Conservation (phyloP, 2,113 vertebrate genomes). For the Canis aureus region DNA sequence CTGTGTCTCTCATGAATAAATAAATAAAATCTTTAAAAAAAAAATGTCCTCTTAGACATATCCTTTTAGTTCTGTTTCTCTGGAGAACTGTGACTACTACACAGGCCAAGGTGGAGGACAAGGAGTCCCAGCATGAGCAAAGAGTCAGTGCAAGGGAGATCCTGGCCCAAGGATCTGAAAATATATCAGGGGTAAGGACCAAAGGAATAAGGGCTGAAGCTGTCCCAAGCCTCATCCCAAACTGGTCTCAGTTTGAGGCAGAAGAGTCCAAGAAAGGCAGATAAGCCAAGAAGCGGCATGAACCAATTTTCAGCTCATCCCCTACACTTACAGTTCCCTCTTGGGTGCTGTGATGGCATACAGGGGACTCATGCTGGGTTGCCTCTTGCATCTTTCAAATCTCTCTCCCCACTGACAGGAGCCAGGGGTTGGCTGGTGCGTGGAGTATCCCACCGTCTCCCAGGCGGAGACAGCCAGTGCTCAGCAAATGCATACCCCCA, state of each 20-base stretch:
- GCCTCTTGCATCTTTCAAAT: not conserved
- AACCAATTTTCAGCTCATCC: not conserved
- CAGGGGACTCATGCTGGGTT: not conserved
- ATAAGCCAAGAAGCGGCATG: not conserved
- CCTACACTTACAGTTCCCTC: not conserved
- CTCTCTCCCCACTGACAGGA: not conserved
- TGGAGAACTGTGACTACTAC: not conserved
- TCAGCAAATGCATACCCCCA: not conserved
- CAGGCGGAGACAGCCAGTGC: not conserved
- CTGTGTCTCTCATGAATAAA: no score
- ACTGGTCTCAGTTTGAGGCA: not conserved
- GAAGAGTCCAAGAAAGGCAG: not conserved
- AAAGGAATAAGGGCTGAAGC: not conserved
- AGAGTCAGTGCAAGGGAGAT: not conserved
- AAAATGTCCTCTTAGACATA: not conserved
- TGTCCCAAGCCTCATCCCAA: not conserved
- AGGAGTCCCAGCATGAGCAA: not conserved
- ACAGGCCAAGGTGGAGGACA: not conserved
- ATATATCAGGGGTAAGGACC: no score
- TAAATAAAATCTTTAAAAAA: no score
- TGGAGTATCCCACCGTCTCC: accelerated
- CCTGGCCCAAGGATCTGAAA: not conserved
- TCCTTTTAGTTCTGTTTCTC: not conserved
- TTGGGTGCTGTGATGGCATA: not conserved
- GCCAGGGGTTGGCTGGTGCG: no score